These are phyloP conservation scores for Drosophila miranda DNA, from an alignment of 1,140 invertebrate species.

Conservation along the genomic window DNA sequence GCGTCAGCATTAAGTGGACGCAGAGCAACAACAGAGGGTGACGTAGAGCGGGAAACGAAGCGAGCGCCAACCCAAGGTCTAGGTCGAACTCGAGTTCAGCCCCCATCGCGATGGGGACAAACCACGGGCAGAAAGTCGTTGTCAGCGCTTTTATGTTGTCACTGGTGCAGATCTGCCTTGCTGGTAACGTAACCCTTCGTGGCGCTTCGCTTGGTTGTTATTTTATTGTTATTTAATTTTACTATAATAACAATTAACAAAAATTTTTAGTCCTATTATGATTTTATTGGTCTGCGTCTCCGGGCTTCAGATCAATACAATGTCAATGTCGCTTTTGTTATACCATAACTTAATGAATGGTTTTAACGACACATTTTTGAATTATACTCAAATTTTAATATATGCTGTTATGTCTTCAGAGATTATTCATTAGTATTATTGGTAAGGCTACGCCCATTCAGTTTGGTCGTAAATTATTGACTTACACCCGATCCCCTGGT, in stretches of 20 bases:
- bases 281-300: slow-evolving; percentile 17
- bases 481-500: slow-evolving; percentile 18
- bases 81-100: slow-evolving; percentile 46
- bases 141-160: slow-evolving; percentile 46
- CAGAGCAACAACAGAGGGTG: slow-evolving; percentile 24
- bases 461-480: slow-evolving; percentile 48
- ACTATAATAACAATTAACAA: slow-evolving; percentile 43
- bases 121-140: slow-evolving; percentile 48
- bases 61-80: slow-evolving; percentile 59
- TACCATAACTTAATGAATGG: slow-evolving; percentile 48
- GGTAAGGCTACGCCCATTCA: slow-evolving; percentile 13
- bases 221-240: slow-evolving; percentile 21
- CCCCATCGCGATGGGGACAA: slow-evolving; percentile 20
- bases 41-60: slow-evolving; percentile 2
- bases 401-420: slow-evolving; percentile 12
- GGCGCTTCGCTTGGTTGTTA: slow-evolving; percentile 15
- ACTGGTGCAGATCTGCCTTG: too few relatives aligned
- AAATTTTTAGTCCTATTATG: slow-evolving; percentile 44
- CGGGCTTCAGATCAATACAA: slow-evolving; percentile 11
- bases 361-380: too few relatives aligned
- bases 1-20: slow-evolving; percentile 3
- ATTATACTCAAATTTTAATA: not conserved
- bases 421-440: slow-evolving; percentile 48
- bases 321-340: slow-evolving; percentile 28
- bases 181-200: slow-evolving; percentile 18